Percentiles rank a stretch among this genome's conserved stretches.
Conservation (phyloP, 2,113 vertebrate genomes). For the Neotoma lepida region DNA sequence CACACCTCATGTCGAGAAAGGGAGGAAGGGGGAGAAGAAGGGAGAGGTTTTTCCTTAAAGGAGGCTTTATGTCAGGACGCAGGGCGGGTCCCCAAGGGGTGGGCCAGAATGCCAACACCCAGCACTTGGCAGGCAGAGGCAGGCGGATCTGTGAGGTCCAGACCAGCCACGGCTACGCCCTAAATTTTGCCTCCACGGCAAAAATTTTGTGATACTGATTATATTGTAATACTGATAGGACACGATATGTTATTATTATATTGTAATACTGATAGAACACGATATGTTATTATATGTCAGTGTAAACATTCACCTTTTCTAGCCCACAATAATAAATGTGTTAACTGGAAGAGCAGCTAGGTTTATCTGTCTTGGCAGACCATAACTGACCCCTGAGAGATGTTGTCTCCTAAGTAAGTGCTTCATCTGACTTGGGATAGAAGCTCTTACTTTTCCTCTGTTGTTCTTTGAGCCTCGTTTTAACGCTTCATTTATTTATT, state of each 20-base stretch:
- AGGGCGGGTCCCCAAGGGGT: too few species aligned
- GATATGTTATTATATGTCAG: background rate
- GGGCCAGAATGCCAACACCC: too few species aligned
- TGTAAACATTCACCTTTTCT: background rate
- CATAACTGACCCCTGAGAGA: background rate
- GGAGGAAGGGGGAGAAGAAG: too few species aligned
- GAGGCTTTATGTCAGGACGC: too few species aligned
- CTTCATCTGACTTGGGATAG: background rate
- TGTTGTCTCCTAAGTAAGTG: background rate
- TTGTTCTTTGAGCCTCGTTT: background rate
- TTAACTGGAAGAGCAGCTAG: background rate
- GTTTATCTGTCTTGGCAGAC: background rate
- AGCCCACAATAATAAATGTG: background rate
- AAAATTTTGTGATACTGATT: slow-evolving; percentile 34
- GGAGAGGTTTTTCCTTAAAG: too few species aligned
- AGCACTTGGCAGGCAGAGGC: too few species aligned
- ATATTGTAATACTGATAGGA: background rate
- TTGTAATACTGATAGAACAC: background rate
- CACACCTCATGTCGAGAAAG: too few species aligned
- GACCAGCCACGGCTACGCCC: too few species aligned
- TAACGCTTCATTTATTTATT: too few species aligned
- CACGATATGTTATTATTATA: too few species aligned
- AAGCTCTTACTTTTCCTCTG: background rate
- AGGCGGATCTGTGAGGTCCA: too few species aligned
- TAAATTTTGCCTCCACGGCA: background rate